A percentile compares a stretch with the other conserved stretches of the same genome.
Evolutionary conservation across 2,797 vertebrate genomes (phyloP).

Genomic region (Caiman crocodilus): DNA sequence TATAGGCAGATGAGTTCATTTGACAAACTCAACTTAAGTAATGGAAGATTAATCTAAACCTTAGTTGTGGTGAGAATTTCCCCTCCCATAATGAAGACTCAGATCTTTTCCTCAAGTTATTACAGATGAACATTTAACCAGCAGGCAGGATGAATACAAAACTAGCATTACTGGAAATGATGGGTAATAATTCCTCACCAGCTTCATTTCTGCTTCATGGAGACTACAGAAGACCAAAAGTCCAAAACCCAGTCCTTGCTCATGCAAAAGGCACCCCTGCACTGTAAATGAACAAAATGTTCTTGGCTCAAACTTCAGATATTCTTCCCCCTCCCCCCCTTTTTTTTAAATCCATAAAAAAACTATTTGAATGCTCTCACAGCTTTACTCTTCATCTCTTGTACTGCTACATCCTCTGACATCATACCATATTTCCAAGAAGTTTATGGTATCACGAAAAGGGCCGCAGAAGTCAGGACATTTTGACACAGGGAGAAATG

Average conservation of each 20-base stretch:
- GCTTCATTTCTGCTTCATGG: slow-evolving; percentile 77
- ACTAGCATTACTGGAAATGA: slow-evolving; percentile 84
- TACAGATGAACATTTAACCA: slow-evolving; percentile 69
- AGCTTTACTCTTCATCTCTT: slow-evolving; percentile 77
- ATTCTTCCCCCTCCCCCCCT: slow-evolving; percentile 61
- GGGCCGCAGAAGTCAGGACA: slow-evolving; percentile 68
- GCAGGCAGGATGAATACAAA: slow-evolving; percentile 71
- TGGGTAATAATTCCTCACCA: slow-evolving; percentile 80
- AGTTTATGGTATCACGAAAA: slow-evolving; percentile 74
- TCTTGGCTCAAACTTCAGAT: slow-evolving; percentile 74
- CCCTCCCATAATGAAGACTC: neutral
- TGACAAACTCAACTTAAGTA: slow-evolving; percentile 30
- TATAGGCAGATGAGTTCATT: slow-evolving; percentile 32
- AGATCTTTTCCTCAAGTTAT: slow-evolving; percentile 57
- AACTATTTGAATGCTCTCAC: slow-evolving; percentile 79
- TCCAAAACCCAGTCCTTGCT: slow-evolving; percentile 79
- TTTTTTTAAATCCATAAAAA: slow-evolving; percentile 69
- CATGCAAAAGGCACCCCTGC: slow-evolving; percentile 78
- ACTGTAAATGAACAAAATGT: slow-evolving; percentile 80
- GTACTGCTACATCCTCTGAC: slow-evolving; percentile 73
- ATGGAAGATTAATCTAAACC: slow-evolving; percentile 42
- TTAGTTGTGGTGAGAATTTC: slow-evolving; percentile 37
- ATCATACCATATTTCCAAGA: slow-evolving; percentile 73
- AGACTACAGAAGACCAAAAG: slow-evolving; percentile 77
- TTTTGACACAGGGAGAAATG: slow-evolving; percentile 67